Conservation (phyloP, 2,113 vertebrate genomes). For the Parus major region DNA sequence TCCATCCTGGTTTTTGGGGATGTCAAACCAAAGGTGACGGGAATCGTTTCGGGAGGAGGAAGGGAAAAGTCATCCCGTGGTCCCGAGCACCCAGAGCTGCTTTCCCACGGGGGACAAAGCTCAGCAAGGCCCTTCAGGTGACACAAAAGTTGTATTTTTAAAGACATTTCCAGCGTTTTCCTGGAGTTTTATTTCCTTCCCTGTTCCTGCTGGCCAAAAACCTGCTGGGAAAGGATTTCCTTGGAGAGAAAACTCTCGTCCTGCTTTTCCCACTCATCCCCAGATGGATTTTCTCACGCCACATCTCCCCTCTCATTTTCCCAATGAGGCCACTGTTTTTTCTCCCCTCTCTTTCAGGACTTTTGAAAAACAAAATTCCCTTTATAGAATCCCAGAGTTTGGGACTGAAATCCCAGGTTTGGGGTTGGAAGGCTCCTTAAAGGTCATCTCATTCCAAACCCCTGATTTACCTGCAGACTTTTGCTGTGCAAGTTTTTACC, state of each 20-base stretch:
- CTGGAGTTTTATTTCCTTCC: background rate
- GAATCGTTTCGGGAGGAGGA: background rate
- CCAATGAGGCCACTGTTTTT: background rate
- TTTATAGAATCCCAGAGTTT: background rate
- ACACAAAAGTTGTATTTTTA: background rate
- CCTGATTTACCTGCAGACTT: background rate
- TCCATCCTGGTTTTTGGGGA: slow-evolving; percentile 54
- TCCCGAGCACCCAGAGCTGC: background rate
- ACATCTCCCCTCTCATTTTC: background rate
- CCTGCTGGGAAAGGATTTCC: background rate
- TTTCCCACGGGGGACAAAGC: background rate
- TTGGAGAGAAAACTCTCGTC: background rate
- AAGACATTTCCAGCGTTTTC: background rate
- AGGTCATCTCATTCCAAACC: background rate
- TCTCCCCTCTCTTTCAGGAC: background rate
- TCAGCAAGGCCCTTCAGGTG: background rate
- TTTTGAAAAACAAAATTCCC: background rate
- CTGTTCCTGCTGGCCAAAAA: background rate
- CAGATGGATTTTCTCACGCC: background rate
- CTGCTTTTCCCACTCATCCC: background rate
- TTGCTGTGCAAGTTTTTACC: background rate
- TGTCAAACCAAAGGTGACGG: background rate
- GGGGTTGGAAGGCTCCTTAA: background rate
- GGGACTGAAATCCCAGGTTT: background rate
- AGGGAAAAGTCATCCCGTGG: background rate